Evolutionary conservation across 2,113 vertebrate genomes (phyloP).

Genomic region (Bothrops jararaca): DNA sequence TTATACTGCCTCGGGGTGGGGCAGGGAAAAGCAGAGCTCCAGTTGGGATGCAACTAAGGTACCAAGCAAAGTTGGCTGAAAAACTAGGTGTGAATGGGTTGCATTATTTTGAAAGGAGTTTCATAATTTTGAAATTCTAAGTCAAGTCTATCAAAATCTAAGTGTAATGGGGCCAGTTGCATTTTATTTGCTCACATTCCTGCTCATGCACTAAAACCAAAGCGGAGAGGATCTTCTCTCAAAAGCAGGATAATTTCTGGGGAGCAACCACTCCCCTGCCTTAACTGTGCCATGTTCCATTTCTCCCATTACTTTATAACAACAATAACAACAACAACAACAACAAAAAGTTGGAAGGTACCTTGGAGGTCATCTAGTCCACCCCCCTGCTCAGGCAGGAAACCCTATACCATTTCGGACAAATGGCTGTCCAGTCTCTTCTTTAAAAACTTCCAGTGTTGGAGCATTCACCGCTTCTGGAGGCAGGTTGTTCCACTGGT

Average conservation of each 20-base stretch:
- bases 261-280: background rate
- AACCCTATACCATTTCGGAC: no score
- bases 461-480: no score
- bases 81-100: no score
- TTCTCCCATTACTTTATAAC: background rate
- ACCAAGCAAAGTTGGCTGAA: background rate
- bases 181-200: background rate
- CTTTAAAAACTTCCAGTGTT: no score
- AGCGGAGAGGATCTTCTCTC: background rate
- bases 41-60: background rate
- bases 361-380: no score
- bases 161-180: no score
- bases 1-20: slow-evolving; percentile 47
- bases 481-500: no score
- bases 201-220: background rate
- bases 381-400: no score
- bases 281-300: background rate
- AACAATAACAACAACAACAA: no score
- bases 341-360: no score
- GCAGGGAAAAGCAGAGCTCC: background rate
- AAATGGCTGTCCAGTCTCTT: no score
- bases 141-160: no score
- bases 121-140: background rate
- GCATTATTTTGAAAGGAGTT: background rate
- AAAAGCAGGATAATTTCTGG: background rate